Evolutionary conservation across 2,888 invertebrate genomes (phyloP), one percentile per base, ranked within the genome.

Genomic region (Siphlonurus alternatus): DNA sequence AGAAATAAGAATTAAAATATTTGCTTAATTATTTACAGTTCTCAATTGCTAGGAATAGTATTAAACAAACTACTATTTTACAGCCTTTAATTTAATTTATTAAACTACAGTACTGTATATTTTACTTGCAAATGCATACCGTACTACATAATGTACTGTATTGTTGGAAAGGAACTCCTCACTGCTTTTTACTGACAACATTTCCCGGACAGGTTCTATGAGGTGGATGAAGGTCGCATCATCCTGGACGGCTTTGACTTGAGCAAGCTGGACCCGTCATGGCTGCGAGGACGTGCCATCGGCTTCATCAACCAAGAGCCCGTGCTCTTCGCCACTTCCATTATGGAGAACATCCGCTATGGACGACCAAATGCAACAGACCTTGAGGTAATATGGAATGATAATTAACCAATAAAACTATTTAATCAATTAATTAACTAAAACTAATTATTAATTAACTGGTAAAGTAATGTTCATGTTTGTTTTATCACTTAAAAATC

Each of bases 231-330:
- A 0, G 94, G 94, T 1, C 72, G 77, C 53, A 83, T 94, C 24
- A 82, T 81, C n/a, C 79, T 94, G 65, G 92, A 92, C 72, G 89
- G 86, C 0, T 73, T 80, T 18, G 85, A 93, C 72, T 76, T 94
- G 1, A 77, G 80, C 59, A 76, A 80, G 0, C 74, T 93, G 65
- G 88, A 93, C 73, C 85, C 88, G 1, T 80, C 84, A 53, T 97
- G 96, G 93, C 79, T 97, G 22, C 80, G 97, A 54, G 87, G 91
- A 18, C 79, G 84, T 61, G 87, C 87, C 24, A 80, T 96, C 20
- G 95, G 94, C 0, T 85, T 90, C 67, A 95, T 96, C 66, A 88
- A 91, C 72, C 95, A 96, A 76, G 96, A 98, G 73, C 97, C 97
- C 0, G 85, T 94, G 59, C 76, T 98, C 38, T 98, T 98, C 78